These are phyloP conservation scores for Hyaena hyaena DNA, from an alignment of 2,113 vertebrate species.

Conservation along the genomic window DNA sequence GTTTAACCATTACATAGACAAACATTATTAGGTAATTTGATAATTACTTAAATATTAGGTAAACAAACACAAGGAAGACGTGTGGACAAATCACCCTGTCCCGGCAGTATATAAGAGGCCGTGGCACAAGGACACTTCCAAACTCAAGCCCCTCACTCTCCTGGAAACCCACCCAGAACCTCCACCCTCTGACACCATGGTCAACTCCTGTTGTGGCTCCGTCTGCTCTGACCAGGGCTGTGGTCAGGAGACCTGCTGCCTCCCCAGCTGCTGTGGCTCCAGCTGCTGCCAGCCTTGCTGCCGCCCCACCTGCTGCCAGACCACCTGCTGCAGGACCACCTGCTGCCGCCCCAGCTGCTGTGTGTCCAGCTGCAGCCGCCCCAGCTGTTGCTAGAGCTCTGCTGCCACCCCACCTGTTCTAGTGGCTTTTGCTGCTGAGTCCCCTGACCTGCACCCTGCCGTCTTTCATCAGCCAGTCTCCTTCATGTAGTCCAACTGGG, in stretches of 20 bases:
- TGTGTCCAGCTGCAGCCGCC: constrained; percentile 38
- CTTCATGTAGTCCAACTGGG: not conserved
- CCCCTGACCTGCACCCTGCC: too few relatives aligned
- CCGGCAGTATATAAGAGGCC: not conserved
- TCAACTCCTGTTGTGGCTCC: not conserved
- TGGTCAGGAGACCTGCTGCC: not conserved
- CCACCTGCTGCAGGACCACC: too few relatives aligned
- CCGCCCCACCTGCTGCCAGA: too few relatives aligned
- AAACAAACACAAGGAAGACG: constrained; percentile 38
- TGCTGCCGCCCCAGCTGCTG: not conserved
- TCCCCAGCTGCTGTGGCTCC: not conserved
- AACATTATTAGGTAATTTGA: not conserved
- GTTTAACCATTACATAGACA: not conserved
- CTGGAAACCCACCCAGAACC: constrained; percentile 32
- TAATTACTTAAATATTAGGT: constrained; percentile 6
- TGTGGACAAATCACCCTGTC: not conserved
- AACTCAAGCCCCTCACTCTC: constrained; percentile 8
- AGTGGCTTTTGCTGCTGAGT: too few relatives aligned
- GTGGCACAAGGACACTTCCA: not conserved
- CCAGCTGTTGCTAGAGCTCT: not conserved
- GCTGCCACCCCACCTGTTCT: too few relatives aligned
- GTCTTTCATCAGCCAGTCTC: not conserved
- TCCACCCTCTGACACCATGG: not conserved
- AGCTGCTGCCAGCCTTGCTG: too few relatives aligned
- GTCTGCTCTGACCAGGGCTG: too few relatives aligned